phyloP scores from a whole-genome alignment of 2,113 vertebrate species.

The Daboia siamensis region DNA sequence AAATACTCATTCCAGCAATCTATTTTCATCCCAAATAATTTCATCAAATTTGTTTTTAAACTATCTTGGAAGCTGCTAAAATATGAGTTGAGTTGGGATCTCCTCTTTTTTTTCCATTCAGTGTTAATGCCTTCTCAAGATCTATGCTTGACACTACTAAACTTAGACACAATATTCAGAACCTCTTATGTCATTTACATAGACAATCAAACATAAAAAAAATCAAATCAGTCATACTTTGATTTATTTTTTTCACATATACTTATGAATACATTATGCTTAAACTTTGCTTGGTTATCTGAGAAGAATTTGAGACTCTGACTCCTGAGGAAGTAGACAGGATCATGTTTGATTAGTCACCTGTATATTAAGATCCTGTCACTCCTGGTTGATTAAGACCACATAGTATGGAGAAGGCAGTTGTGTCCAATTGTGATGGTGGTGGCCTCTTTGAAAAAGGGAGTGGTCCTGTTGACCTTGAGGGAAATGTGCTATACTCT shows the following conservation, averaged over 20 bases:
- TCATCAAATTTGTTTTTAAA: background rate
- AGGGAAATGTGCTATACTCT: background rate
- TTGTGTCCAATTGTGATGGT: background rate
- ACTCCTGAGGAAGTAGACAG: background rate
- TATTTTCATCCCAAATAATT: background rate
- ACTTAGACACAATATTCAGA: background rate
- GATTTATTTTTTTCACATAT: background rate
- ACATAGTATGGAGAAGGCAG: background rate
- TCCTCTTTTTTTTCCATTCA: background rate
- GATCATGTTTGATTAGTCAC: background rate
- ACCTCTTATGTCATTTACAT: background rate
- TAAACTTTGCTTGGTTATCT: background rate
- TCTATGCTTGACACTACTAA: background rate
- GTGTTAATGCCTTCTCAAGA: background rate
- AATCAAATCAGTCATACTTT: background rate
- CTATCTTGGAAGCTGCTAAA: background rate
- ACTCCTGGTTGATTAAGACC: background rate
- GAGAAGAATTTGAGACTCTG: background rate
- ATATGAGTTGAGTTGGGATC: background rate
- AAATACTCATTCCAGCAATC: background rate
- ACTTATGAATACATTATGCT: background rate
- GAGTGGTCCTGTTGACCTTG: background rate
- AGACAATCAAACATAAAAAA: background rate
- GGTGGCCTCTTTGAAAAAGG: background rate
- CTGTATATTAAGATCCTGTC: background rate